Conservation (phyloP, 2,113 vertebrate species). For the Telmatochromis brichardi region DNA sequence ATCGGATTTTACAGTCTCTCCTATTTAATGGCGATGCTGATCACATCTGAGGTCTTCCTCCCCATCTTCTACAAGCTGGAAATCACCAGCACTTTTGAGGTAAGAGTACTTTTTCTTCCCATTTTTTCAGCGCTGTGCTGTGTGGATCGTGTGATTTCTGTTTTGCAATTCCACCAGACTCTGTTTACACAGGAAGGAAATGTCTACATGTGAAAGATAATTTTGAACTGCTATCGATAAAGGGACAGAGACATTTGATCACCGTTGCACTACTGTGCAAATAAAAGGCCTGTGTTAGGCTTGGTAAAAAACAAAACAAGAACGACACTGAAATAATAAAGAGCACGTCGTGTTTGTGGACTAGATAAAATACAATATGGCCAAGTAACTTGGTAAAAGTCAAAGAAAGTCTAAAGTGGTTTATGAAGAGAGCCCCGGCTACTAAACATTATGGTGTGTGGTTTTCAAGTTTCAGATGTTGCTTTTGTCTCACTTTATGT, state of each 20-base stretch:
- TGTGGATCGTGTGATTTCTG: background rate
- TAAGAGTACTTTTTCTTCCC: background rate
- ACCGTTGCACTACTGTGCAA: background rate
- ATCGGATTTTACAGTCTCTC: conserved; percentile 76
- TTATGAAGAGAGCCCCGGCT: accelerated
- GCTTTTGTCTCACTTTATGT: background rate
- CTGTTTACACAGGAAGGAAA: background rate
- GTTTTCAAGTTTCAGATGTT: background rate
- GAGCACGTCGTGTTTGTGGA: background rate
- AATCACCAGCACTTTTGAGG: conserved; percentile 85
- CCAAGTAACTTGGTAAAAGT: background rate
- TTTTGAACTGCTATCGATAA: background rate
- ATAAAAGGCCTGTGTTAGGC: background rate
- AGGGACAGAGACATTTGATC: background rate
- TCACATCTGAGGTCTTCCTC: conserved; percentile 86
- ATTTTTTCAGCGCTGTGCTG: background rate
- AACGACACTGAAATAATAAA: background rate
- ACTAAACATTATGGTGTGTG: background rate
- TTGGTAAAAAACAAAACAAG: background rate
- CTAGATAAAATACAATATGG: background rate
- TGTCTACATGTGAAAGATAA: background rate
- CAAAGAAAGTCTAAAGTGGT: background rate
- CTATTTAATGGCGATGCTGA: conserved; percentile 71
- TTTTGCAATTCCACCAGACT: background rate
- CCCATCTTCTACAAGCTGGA: conserved; percentile 90